Evolutionary conservation across 2,797 vertebrate genomes (phyloP).

Genomic region (Calcarius lapponicus): DNA sequence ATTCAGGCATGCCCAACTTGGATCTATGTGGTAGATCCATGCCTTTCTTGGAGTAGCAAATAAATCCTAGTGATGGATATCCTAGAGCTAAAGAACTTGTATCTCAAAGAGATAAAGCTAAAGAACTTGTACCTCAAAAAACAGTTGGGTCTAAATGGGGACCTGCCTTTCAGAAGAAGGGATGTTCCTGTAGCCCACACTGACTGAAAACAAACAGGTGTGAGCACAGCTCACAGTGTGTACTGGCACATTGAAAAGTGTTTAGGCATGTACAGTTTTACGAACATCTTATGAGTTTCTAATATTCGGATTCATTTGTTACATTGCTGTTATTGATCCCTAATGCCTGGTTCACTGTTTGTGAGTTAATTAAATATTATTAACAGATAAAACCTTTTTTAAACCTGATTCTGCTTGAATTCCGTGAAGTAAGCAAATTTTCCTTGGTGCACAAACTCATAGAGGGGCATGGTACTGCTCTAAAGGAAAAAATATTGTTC

Average conservation of each 20-base stretch:
- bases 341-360: background rate
- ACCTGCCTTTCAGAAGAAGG: background rate
- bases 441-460: background rate
- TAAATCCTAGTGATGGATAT: background rate
- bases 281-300: background rate
- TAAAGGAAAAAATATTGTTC: background rate
- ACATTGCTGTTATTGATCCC: background rate
- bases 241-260: rapidly evolving
- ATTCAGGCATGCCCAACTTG: background rate
- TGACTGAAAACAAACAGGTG: background rate
- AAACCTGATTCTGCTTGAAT: background rate
- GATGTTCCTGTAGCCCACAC: rapidly evolving
- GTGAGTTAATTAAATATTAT: background rate
- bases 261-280: background rate
- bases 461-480: background rate
- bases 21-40: rapidly evolving
- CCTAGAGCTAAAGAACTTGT: background rate
- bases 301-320: background rate
- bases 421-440: background rate
- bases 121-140: background rate
- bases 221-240: background rate
- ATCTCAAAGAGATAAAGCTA: background rate
- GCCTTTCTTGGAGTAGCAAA: background rate
- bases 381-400: background rate
- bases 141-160: background rate